Percentiles rank a stretch among this genome's conserved stretches.
Conservation (phyloP, 2,888 invertebrate genomes). For the Nomada fucata region DNA sequence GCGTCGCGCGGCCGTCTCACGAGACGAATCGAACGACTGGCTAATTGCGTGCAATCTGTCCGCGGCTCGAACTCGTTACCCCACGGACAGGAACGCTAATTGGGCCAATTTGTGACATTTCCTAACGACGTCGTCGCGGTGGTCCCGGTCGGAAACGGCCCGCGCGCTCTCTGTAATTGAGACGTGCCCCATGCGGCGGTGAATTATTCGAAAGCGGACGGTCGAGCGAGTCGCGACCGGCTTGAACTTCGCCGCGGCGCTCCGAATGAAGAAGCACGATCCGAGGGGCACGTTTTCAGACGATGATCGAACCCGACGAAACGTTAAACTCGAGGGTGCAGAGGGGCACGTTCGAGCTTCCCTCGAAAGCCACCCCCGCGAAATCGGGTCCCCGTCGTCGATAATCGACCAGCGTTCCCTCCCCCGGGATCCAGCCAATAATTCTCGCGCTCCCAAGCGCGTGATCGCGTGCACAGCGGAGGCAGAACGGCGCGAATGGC, state of each 20-base stretch:
- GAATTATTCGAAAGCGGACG: constrained; percentile 49
- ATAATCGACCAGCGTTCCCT: not conserved
- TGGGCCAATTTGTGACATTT: constrained; percentile 76
- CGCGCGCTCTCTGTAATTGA: constrained; percentile 60
- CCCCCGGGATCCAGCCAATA: constrained; percentile 4
- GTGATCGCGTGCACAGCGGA: constrained; percentile 36
- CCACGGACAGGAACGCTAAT: constrained; percentile 73
- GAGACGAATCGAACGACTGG: constrained; percentile 56
- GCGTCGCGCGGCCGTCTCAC: constrained; percentile 30
- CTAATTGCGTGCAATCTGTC: constrained; percentile 71
- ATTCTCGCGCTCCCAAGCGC: not conserved
- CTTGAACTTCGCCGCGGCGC: constrained; percentile 8
- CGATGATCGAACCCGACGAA: not conserved
- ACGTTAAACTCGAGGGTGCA: too few species aligned
- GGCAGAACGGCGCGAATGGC: constrained; percentile 32
- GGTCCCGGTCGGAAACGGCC: constrained; percentile 59
- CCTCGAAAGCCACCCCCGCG: too few species aligned
- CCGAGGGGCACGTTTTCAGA: not conserved
- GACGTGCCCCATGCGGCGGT: constrained; percentile 61
- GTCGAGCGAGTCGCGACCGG: constrained; percentile 1
- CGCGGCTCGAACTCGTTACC: constrained; percentile 68
- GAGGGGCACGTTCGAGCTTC: not conserved
- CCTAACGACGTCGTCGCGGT: constrained; percentile 72
- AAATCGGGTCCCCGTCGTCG: constrained; percentile 1
- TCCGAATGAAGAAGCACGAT: constrained; percentile 22